phyloP scores from a whole-genome alignment of 1,140 invertebrate genomes.

The Chymomyza costata region DNA sequence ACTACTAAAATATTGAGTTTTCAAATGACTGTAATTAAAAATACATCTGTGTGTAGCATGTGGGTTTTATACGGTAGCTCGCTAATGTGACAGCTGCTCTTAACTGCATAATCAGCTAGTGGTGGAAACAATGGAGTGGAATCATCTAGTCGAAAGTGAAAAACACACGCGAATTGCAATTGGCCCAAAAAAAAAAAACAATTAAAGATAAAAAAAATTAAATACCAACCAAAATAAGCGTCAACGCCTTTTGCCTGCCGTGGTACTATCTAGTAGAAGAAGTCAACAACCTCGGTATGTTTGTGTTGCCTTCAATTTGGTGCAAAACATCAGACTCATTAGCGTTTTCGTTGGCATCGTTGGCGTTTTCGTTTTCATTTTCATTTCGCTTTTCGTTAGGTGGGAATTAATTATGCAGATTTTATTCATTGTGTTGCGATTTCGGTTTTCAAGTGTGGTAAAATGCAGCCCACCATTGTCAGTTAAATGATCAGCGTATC shows the following conservation, averaged over 20 bases:
- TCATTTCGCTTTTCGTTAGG: slow-evolving; percentile 50
- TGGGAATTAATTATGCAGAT: slow-evolving; percentile 73
- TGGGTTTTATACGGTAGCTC: slow-evolving; percentile 43
- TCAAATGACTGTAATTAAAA: slow-evolving; percentile 66
- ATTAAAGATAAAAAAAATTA: too few relatives aligned
- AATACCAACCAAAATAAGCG: too few relatives aligned
- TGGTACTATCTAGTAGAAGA: too few relatives aligned
- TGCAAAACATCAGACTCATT: slow-evolving; percentile 63
- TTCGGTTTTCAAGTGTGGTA: slow-evolving; percentile 72
- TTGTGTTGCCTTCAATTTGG: slow-evolving; percentile 63
- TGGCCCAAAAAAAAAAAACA: slow-evolving; percentile 14
- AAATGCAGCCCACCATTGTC: slow-evolving; percentile 54
- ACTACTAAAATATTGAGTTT: slow-evolving; percentile 37
- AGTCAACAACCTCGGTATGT: slow-evolving; percentile 65
- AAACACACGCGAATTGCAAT: too few relatives aligned
- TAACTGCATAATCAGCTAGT: slow-evolving; percentile 16
- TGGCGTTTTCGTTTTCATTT: slow-evolving; percentile 31
- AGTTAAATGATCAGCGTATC: too few relatives aligned
- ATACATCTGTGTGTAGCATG: slow-evolving; percentile 58
- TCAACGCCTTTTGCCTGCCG: neutral
- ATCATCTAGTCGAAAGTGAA: too few relatives aligned
- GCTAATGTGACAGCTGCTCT: slow-evolving; percentile 35
- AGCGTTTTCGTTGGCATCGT: slow-evolving; percentile 14
- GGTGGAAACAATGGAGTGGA: too few relatives aligned
- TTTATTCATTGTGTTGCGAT: slow-evolving; percentile 69